Percentiles rank a stretch among this genome's conserved stretches.
phyloP scores from a whole-genome alignment of 2,797 vertebrate species.

The Melanotaenia maccullochi region DNA sequence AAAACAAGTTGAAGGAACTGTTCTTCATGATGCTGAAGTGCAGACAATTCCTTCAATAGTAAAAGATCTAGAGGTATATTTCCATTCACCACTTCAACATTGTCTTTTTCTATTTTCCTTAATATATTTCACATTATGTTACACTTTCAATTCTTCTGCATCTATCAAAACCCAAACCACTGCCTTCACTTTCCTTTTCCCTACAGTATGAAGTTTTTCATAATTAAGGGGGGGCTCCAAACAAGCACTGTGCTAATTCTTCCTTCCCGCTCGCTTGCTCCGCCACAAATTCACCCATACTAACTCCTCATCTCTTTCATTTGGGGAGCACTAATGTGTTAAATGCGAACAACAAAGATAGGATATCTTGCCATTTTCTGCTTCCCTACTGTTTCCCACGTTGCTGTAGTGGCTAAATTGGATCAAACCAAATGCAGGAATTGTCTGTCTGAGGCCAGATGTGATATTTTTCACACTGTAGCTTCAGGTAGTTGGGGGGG shows the following conservation, averaged over 20 bases:
- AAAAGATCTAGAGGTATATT: too few relatives aligned
- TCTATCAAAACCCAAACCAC: slow-evolving; percentile 19
- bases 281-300: not conserved
- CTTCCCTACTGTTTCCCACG: slow-evolving; percentile 77
- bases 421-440: slow-evolving; percentile 76
- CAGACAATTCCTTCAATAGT: too few relatives aligned
- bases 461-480: slow-evolving; percentile 78
- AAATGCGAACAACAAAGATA: slow-evolving; percentile 78
- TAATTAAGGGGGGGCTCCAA: slow-evolving; percentile 36
- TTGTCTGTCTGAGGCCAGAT: slow-evolving; percentile 80
- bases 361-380: slow-evolving; percentile 81
- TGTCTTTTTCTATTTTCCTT: slow-evolving; percentile 3
- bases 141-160: slow-evolving; percentile 19
- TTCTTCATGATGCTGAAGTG: too few relatives aligned
- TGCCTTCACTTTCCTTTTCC: slow-evolving; percentile 10
- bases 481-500: slow-evolving; percentile 71
- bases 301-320: slow-evolving; percentile 55
- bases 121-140: slow-evolving; percentile 19
- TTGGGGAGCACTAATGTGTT: slow-evolving; percentile 79
- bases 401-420: slow-evolving; percentile 77
- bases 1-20: too few relatives aligned
- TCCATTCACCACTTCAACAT: slow-evolving; percentile 1
- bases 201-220: slow-evolving; percentile 18
- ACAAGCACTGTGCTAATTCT: slow-evolving; percentile 38
- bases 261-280: slow-evolving; percentile 18